Evolutionary conservation across 2,113 vertebrate species (phyloP).

Genomic region (Struthidea cinerea): DNA sequence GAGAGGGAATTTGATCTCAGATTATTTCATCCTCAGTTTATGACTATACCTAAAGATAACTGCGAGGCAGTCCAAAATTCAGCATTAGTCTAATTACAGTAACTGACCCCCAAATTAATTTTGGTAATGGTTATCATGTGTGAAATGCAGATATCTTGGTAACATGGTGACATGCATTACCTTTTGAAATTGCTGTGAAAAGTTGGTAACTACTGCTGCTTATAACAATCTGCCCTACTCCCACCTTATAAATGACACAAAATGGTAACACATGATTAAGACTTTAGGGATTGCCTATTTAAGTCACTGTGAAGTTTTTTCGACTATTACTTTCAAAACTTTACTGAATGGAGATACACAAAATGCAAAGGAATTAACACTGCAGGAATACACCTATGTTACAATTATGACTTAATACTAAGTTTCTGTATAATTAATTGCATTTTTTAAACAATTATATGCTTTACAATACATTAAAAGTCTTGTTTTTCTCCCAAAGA

Average conservation of each 20-base stretch:
- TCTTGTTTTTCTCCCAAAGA: neutral
- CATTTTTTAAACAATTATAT: neutral
- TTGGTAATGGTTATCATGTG: neutral
- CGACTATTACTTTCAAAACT: neutral
- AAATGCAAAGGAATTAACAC: neutral
- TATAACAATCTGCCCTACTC: neutral
- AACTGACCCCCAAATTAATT: neutral
- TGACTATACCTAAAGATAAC: neutral
- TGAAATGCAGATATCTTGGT: neutral
- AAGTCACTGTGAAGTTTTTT: neutral
- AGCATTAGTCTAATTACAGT: neutral
- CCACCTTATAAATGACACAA: neutral
- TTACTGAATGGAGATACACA: neutral
- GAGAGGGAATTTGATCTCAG: neutral
- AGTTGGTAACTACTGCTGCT: neutral
- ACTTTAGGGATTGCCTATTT: neutral
- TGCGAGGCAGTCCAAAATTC: neutral
- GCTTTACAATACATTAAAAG: neutral
- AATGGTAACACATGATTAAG: neutral
- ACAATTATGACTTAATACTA: neutral
- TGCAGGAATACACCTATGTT: neutral
- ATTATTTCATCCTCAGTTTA: neutral
- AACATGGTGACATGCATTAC: neutral
- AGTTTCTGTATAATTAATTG: neutral
- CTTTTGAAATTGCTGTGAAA: neutral